Conservation (phyloP, 2,113 vertebrate species). For the Isichthys henryi region DNA sequence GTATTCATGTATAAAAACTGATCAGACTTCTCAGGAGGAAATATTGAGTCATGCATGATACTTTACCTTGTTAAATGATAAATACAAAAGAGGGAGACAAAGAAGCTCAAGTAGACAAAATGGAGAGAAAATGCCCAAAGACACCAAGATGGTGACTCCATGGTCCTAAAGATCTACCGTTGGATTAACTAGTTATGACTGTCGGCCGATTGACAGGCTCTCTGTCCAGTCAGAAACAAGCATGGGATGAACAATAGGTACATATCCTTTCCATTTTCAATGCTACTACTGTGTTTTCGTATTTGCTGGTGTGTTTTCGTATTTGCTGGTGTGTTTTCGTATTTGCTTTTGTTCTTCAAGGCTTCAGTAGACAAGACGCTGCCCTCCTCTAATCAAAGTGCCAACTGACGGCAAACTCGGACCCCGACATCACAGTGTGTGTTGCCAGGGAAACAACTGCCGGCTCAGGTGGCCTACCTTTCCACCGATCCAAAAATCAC, state of each 20-base stretch:
- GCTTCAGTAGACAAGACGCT: neutral
- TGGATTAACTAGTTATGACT: neutral
- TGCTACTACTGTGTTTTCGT: neutral
- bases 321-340: neutral
- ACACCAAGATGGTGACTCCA: neutral
- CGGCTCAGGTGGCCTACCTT: neutral
- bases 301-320: neutral
- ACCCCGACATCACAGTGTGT: neutral
- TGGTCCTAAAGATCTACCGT: neutral
- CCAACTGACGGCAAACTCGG: neutral
- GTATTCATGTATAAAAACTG: neutral
- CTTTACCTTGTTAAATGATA: neutral
- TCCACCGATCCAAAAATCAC: neutral
- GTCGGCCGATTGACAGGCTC: neutral
- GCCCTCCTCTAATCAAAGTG: neutral
- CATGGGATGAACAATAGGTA: neutral
- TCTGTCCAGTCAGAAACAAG: neutral
- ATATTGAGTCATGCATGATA: neutral
- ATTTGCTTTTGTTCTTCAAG: neutral
- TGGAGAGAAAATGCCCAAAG: neutral
- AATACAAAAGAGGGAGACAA: neutral
- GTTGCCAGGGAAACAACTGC: neutral
- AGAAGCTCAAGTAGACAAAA: neutral
- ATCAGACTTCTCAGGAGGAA: neutral
- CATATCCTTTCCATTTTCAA: neutral